Evolutionary conservation across 2,888 invertebrate species (phyloP).

Genomic region (Lasioglossum morio): DNA sequence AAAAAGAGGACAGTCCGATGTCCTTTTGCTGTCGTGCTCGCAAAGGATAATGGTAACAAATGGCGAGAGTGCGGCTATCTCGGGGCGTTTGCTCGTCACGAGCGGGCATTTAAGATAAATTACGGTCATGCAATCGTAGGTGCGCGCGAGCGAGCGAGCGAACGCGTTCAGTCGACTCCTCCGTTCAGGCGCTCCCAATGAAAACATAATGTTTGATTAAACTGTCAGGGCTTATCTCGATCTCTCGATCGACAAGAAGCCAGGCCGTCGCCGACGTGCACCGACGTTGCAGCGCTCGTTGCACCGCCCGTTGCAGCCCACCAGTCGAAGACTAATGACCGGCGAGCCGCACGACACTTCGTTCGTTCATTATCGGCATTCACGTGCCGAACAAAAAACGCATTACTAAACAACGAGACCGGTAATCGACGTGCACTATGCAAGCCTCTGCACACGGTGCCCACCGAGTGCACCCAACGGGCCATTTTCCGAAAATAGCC

Average conservation of each 20-base stretch:
- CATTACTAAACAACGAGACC: slow-evolving; percentile 38
- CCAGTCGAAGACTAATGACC: slow-evolving; percentile 50
- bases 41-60: slow-evolving; percentile 56
- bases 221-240: slow-evolving; percentile 43
- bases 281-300: slow-evolving; percentile 3
- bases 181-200: slow-evolving; percentile 23
- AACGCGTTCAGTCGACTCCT: background rate
- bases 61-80: slow-evolving; percentile 34
- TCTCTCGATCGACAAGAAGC: slow-evolving; percentile 41
- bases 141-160: background rate
- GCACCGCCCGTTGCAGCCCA: background rate
- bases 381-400: slow-evolving; percentile 36
- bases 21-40: slow-evolving; percentile 1
- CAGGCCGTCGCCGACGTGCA: background rate
- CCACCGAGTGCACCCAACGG: background rate
- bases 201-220: slow-evolving; percentile 64
- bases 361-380: slow-evolving; percentile 43
- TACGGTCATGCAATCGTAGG: slow-evolving; percentile 53
- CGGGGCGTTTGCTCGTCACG: slow-evolving; percentile 29
- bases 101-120: slow-evolving; percentile 54
- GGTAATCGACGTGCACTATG: background rate
- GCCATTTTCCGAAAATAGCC: background rate
- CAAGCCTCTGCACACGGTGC: slow-evolving; percentile 19
- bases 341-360: slow-evolving; percentile 21
- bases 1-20: background rate